Percentiles rank a stretch among this genome's conserved stretches.
These are phyloP conservation scores for Catostomus latipinnis DNA, from an alignment of 2,797 vertebrate genomes.

Conservation along the genomic window DNA sequence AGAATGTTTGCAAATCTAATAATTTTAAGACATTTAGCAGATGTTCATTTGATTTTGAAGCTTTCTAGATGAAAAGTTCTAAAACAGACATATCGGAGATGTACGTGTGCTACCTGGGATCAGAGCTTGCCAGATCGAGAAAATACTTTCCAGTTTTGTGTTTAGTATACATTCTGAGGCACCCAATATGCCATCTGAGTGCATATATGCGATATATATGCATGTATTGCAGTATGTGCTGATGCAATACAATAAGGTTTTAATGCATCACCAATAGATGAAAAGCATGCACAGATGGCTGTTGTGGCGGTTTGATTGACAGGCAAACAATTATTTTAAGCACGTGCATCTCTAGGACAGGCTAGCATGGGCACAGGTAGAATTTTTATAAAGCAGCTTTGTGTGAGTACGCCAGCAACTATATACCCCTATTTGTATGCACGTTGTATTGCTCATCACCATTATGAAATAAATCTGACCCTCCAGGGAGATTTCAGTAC, in stretches of 20 bases:
- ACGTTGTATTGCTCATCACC: constrained; percentile 68
- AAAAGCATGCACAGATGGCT: not conserved
- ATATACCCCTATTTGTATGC: constrained; percentile 53
- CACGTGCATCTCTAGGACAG: constrained; percentile 12
- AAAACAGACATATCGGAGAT: too few species aligned
- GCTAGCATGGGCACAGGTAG: not conserved
- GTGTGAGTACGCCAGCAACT: not conserved
- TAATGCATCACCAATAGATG: constrained; percentile 25
- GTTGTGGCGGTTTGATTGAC: constrained; percentile 14
- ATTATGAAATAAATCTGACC: constrained; percentile 76
- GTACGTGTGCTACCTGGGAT: too few species aligned
- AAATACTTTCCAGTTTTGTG: too few species aligned
- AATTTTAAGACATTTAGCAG: too few species aligned
- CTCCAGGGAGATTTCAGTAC: constrained; percentile 51
- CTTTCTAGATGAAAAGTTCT: too few species aligned
- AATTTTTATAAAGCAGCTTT: constrained; percentile 1
- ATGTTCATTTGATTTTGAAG: too few species aligned
- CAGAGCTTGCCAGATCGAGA: too few species aligned
- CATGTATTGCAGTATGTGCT: too few species aligned
- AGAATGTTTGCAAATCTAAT: too few species aligned
- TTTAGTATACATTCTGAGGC: too few species aligned
- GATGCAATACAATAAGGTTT: constrained; percentile 1
- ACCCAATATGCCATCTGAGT: too few species aligned
- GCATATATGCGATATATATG: too few species aligned
- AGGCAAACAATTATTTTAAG: constrained; percentile 2